Percentiles rank a stretch among this genome's conserved stretches.
phyloP scores from a whole-genome alignment of 2,113 vertebrate genomes.

The Vimba vimba region DNA sequence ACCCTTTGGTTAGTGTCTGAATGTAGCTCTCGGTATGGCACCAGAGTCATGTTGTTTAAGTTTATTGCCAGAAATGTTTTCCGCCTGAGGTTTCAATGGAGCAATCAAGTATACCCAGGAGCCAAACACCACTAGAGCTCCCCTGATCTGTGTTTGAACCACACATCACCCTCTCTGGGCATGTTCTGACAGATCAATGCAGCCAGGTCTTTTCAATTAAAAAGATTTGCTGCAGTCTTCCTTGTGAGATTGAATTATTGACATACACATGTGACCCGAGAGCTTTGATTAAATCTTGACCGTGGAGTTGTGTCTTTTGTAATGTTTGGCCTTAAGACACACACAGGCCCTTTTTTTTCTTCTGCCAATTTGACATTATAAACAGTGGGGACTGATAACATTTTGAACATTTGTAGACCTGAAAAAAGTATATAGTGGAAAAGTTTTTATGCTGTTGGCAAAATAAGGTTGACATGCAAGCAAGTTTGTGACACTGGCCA shows the following conservation, averaged over 20 bases:
- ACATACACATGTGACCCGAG: conserved; percentile 55
- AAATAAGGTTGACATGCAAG: too few species aligned
- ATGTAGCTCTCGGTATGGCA: not conserved
- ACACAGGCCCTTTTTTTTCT: not conserved
- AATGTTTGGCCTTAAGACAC: conserved; percentile 50
- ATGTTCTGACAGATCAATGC: conserved; percentile 62
- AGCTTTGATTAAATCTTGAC: conserved; percentile 59
- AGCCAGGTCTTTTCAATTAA: conserved; percentile 66
- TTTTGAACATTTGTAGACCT: not conserved
- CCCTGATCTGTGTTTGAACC: conserved; percentile 47
- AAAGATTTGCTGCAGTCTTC: conserved; percentile 61
- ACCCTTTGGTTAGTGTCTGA: not conserved
- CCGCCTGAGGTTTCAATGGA: not conserved
- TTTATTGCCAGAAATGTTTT: conserved; percentile 28
- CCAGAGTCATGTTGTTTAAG: not conserved
- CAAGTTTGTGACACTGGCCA: too few species aligned
- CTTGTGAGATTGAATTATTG: conserved; percentile 62
- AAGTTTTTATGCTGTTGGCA: too few species aligned
- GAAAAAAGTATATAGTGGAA: not conserved
- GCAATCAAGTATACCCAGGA: conserved; percentile 39
- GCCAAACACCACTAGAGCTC: conserved; percentile 44
- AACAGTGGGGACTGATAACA: not conserved
- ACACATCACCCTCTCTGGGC: conserved; percentile 49
- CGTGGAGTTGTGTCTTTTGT: conserved; percentile 48
- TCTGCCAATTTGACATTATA: not conserved